Evolutionary conservation across 2,797 vertebrate species (phyloP).

Genomic region (Trematomus bernacchii): DNA sequence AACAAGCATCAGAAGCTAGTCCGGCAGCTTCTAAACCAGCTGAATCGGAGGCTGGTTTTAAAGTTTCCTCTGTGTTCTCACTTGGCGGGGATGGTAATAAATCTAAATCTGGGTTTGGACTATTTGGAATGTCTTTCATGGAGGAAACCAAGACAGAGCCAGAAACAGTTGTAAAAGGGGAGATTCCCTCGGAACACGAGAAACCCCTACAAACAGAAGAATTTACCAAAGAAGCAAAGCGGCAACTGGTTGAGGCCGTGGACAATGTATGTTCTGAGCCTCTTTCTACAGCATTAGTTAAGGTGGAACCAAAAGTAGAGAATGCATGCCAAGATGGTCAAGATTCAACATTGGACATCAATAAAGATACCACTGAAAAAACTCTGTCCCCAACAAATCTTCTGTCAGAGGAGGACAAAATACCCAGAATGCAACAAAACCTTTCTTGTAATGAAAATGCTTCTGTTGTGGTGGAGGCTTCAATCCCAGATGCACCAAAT

Average conservation of each 20-base stretch:
- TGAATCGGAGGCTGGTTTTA: constrained; percentile 79
- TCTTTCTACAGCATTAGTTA: constrained; percentile 9
- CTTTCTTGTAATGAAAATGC: constrained; percentile 40
- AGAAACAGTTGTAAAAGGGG: constrained; percentile 46
- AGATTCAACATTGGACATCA: constrained; percentile 37
- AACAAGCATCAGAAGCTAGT: constrained; percentile 55
- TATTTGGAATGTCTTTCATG: constrained; percentile 79
- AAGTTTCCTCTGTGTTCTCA: constrained; percentile 82
- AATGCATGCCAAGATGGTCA: constrained; percentile 40
- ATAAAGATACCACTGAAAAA: constrained; percentile 23
- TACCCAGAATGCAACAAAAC: constrained; percentile 17
- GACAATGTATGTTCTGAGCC: constrained; percentile 25
- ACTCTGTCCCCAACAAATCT: constrained; percentile 16
- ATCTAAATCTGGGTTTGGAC: constrained; percentile 79
- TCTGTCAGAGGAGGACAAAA: constrained; percentile 25
- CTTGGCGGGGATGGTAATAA: constrained; percentile 80
- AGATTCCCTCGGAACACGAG: constrained; percentile 22
- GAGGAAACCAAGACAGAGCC: constrained; percentile 76
- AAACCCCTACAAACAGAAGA: constrained; percentile 31
- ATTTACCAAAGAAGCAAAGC: constrained; percentile 32
- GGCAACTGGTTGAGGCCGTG: constrained; percentile 11
- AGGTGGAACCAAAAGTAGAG: constrained; percentile 36
- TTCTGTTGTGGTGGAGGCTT: constrained; percentile 32
- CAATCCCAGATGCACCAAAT: constrained; percentile 15
- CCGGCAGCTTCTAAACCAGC: constrained; percentile 52